Evolutionary conservation across 2,797 vertebrate genomes (phyloP).

Genomic region (Falco concolor): DNA sequence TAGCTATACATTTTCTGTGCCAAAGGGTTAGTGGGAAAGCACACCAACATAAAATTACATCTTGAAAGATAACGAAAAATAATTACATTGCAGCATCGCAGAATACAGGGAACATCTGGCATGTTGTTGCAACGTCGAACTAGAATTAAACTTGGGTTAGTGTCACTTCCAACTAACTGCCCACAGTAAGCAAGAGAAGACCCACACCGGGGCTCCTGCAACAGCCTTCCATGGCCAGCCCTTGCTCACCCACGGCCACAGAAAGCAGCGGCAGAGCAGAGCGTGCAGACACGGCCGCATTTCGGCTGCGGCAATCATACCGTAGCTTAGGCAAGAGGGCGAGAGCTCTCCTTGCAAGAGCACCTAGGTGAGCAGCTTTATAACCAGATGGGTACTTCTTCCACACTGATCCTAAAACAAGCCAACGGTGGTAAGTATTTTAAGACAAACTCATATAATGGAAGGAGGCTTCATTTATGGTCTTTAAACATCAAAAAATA

Average conservation of each 20-base stretch:
- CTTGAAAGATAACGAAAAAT: constrained; percentile 54
- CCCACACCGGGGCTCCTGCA: background rate
- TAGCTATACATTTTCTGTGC: background rate
- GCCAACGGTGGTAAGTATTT: background rate
- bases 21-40: constrained; percentile 1
- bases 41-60: constrained; percentile 31
- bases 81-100: constrained; percentile 42
- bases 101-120: constrained; percentile 64
- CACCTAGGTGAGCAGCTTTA: background rate
- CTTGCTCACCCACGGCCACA: background rate
- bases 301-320: background rate
- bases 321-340: background rate
- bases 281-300: background rate
- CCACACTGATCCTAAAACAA: background rate
- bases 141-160: constrained; percentile 69
- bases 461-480: background rate
- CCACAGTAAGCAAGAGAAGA: constrained; percentile 37
- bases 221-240: background rate
- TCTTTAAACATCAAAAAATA: background rate
- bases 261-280: background rate
- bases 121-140: constrained; percentile 64
- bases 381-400: background rate
- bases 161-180: constrained; percentile 67
- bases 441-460: background rate
- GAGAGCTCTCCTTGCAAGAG: background rate